phyloP scores from a whole-genome alignment of 2,113 vertebrate genomes.

The Halichoeres trimaculatus region DNA sequence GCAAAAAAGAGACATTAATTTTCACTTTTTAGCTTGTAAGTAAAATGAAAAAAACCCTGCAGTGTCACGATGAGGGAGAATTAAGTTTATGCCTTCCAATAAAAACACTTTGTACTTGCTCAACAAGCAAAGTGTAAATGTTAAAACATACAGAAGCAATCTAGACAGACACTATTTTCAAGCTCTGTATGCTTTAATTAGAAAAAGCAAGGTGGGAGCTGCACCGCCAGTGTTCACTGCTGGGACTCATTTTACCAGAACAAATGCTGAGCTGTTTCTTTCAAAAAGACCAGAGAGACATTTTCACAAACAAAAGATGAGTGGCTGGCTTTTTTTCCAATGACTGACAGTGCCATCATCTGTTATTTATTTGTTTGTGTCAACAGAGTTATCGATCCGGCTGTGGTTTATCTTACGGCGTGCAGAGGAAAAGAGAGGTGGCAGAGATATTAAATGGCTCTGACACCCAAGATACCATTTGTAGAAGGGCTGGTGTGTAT shows the following conservation, averaged over 20 bases:
- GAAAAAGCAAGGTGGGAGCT: conserved; percentile 33
- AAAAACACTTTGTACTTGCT: conserved; percentile 4
- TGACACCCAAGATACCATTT: conserved; percentile 76
- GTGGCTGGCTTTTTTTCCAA: conserved; percentile 41
- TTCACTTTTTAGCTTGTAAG: conserved; percentile 24
- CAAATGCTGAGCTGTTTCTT: conserved; percentile 33
- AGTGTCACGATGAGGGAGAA: conserved; percentile 21
- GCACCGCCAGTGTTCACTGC: conserved; percentile 35
- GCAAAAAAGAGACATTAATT: conserved; percentile 30
- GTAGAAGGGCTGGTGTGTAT: conserved; percentile 66
- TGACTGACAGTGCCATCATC: conserved; percentile 65
- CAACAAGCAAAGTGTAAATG: not conserved
- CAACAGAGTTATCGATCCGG: conserved; percentile 80
- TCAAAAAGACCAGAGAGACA: conserved; percentile 1
- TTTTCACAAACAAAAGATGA: conserved; percentile 60
- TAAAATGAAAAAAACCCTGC: conserved; percentile 13
- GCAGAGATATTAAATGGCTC: conserved; percentile 78
- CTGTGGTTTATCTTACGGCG: conserved; percentile 71
- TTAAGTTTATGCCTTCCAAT: conserved; percentile 12
- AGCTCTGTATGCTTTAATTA: conserved; percentile 18
- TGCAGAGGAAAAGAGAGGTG: conserved; percentile 66
- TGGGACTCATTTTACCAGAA: conserved; percentile 33
- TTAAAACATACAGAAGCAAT: conserved; percentile 1
- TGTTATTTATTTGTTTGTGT: conserved; percentile 82
- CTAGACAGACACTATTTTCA: not conserved